Percentiles rank a stretch among this genome's conserved stretches.
Conservation (phyloP, 53 echinoderm and acorn worm genomes). For the Astropecten irregularis region DNA sequence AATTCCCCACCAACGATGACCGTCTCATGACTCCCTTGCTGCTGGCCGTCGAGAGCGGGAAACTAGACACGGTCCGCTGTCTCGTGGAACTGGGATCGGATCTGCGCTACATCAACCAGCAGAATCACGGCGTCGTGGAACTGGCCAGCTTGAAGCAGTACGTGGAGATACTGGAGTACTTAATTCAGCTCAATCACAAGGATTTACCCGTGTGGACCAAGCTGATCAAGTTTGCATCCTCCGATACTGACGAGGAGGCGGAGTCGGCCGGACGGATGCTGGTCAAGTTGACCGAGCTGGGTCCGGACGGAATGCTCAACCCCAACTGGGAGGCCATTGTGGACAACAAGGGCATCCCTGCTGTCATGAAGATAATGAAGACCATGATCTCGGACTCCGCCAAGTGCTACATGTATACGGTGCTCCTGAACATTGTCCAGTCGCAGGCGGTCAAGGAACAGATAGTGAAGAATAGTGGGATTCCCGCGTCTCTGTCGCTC, state of each 20-base stretch:
- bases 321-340: constrained; percentile 78
- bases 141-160: constrained; percentile 73
- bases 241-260: constrained; percentile 85
- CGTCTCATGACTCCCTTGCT: constrained; percentile 90
- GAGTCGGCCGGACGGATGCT: constrained; percentile 84
- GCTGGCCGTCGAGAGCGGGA: constrained; percentile 89
- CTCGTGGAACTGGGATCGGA: constrained; percentile 86
- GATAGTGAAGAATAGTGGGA: constrained; percentile 78
- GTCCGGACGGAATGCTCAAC: constrained; percentile 40
- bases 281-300: constrained; percentile 69
- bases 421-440: constrained; percentile 81
- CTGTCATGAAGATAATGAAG: constrained; percentile 86
- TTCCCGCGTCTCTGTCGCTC: constrained; percentile 76
- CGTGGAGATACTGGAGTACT: constrained; percentile 77
- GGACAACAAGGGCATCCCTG: constrained; percentile 64
- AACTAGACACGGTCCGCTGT: constrained; percentile 83
- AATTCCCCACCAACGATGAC: constrained; percentile 94
- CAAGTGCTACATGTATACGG: constrained; percentile 74
- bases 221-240: constrained; percentile 77
- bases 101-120: constrained; percentile 82
- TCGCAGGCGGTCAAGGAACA: constrained; percentile 78
- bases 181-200: constrained; percentile 76
- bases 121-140: constrained; percentile 81
- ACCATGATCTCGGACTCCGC: constrained; percentile 75
- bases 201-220: constrained; percentile 87